Conservation (phyloP, 2,113 vertebrate genomes). For the Pygoscelis adeliae region DNA sequence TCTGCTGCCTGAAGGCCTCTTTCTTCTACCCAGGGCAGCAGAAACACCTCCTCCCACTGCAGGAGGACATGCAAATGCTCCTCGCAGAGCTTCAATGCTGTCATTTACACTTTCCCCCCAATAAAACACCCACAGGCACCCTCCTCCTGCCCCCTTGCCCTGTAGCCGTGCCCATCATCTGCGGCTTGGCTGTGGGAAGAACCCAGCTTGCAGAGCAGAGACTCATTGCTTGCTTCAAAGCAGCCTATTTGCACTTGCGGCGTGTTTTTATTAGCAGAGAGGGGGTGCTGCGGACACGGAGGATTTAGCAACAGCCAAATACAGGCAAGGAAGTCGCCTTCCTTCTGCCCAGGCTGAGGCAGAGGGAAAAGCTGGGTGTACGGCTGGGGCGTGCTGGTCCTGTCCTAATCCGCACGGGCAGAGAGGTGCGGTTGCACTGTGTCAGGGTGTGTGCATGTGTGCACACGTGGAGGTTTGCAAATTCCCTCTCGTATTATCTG, state of each 20-base stretch:
- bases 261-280: background rate
- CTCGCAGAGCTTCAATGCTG: background rate
- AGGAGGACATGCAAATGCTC: background rate
- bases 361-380: background rate
- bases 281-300: background rate
- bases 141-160: background rate
- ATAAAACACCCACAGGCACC: background rate
- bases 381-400: accelerated
- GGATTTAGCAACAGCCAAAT: background rate
- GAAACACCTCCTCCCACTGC: background rate
- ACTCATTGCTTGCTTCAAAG: background rate
- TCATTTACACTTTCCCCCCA: background rate
- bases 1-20: background rate
- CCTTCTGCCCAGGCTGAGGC: background rate
- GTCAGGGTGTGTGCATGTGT: background rate
- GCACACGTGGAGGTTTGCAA: background rate
- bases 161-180: accelerated
- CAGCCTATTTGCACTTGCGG: background rate
- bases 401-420: accelerated
- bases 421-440: accelerated
- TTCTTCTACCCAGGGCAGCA: background rate
- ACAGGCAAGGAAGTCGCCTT: background rate
- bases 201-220: background rate
- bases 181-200: background rate
- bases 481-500: accelerated